phyloP scores from a whole-genome alignment of 1,140 invertebrate genomes.

The Drosophila trapezifrons region DNA sequence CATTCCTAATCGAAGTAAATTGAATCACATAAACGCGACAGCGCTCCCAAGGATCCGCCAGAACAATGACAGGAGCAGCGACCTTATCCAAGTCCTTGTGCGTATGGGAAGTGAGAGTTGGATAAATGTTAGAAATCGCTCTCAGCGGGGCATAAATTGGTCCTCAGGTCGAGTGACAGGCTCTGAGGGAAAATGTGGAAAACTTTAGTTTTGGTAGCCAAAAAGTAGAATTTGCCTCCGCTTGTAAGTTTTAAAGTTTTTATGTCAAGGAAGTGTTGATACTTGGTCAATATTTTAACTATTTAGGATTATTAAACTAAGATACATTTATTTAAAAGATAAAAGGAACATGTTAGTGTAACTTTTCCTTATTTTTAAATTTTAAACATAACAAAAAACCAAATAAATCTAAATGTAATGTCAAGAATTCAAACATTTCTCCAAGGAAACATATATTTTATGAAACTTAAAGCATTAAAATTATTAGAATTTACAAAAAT shows the following conservation, averaged over 20 bases:
- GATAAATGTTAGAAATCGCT: conserved; percentile 2
- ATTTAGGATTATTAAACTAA: no score
- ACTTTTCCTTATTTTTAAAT: no score
- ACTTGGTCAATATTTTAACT: no score
- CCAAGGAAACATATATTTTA: not conserved
- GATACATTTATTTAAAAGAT: no score
- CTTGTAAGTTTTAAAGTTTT: not conserved
- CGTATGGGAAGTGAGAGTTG: conserved; percentile 20
- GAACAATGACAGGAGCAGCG: conserved; percentile 23
- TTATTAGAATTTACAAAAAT: not conserved
- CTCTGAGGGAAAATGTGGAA: not conserved
- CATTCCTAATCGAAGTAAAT: conserved; percentile 79
- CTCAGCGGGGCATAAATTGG: conserved; percentile 57
- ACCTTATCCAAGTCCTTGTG: not conserved
- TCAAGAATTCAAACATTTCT: no score
- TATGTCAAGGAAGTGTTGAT: no score
- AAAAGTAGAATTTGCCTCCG: not conserved
- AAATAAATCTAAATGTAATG: no score
- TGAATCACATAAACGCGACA: conserved; percentile 73
- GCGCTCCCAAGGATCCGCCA: conserved; percentile 10
- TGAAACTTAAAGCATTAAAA: not conserved
- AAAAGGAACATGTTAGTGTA: no score
- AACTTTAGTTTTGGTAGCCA: not conserved
- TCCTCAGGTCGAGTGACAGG: conserved; percentile 39
- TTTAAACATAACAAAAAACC: no score